Evolutionary conservation across 2,113 vertebrate species (phyloP), one percentile per base, ranked within the genome.

Genomic region (Zingel zingel): DNA sequence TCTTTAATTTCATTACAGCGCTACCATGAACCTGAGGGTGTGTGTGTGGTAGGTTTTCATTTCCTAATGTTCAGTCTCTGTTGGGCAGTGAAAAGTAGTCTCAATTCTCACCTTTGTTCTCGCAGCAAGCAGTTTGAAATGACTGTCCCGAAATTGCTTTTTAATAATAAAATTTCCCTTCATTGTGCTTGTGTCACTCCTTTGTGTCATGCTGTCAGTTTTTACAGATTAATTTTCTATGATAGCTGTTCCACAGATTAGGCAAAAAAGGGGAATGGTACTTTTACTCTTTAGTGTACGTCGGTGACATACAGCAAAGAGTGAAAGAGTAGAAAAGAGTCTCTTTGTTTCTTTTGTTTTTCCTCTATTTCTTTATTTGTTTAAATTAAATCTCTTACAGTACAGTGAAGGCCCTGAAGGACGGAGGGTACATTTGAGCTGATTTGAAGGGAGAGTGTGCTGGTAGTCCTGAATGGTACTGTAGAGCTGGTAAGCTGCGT

Each of bases 311-410:
- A 43, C 39, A 43, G 2, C 11, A 10, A 54, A 65, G 70, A 59
- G 56, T 48, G 57, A 76, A 77, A 33, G 54, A 79, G 65, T 50
- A 45, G n/a, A 65, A 80, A 80, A 80, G 25, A 74, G 21, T 67
- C 57, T 68, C 36, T 33, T 33, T 6, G 16, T 85, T 65, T 61
- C 27, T 13, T 65, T 82, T 74, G 27, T 59, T 58, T 61, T 50
- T 11, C 39, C 23, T 78, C 19, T 30, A 36, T 69, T 61, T 82
- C 65, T 74, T 73, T 79, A 75, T 78, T 83, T 69, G 70, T 88
- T 79, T 81, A 71, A 89, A 89, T 89, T 66, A 75, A 88, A 91
- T 92, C 70, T 81, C 68, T 86, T 71, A 70, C 85, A 88, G 89
- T 82, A 68, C 78, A 91, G 48, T 43, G 67, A 59, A 89, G 68